Evolutionary conservation across 2,113 vertebrate genomes (phyloP).

Genomic region (Thamnophis sirtalis): DNA sequence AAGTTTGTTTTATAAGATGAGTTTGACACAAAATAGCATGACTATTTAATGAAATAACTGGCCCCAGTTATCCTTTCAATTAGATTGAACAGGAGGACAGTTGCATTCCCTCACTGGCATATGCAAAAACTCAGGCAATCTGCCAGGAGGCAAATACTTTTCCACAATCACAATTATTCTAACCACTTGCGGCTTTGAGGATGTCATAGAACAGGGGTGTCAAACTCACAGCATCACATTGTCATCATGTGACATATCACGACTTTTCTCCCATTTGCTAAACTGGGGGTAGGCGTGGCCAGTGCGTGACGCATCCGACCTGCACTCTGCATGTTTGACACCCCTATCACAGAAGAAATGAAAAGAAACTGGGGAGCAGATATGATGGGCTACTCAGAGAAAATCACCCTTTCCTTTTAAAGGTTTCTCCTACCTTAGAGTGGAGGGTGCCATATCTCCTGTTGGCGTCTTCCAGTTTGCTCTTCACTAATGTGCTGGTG

Average conservation of each 20-base stretch:
- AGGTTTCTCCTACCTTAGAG: slow-evolving; percentile 72
- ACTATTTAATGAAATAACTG: neutral
- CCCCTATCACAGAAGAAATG: neutral
- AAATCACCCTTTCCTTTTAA: neutral
- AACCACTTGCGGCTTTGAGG: neutral
- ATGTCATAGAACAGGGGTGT: neutral
- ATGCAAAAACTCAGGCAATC: neutral
- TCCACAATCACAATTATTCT: neutral
- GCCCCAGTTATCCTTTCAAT: neutral
- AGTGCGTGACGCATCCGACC: too few relatives aligned
- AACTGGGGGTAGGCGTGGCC: too few relatives aligned
- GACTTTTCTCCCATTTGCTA: too few relatives aligned
- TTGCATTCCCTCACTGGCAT: neutral
- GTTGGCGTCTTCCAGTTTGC: slow-evolving; percentile 81
- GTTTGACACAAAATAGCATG: neutral
- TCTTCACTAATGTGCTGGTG: slow-evolving; percentile 75
- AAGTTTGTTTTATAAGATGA: neutral
- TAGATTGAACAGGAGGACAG: neutral
- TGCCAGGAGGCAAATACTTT: neutral
- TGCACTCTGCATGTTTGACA: too few relatives aligned
- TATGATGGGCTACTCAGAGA: neutral
- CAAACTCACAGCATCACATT: too few relatives aligned
- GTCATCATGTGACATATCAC: too few relatives aligned
- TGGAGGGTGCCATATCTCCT: slow-evolving; percentile 83
- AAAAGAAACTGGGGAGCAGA: neutral